Evolutionary conservation across 2,888 invertebrate species (phyloP), one percentile per base, ranked within the genome.

Genomic region (Lypha dubia): DNA sequence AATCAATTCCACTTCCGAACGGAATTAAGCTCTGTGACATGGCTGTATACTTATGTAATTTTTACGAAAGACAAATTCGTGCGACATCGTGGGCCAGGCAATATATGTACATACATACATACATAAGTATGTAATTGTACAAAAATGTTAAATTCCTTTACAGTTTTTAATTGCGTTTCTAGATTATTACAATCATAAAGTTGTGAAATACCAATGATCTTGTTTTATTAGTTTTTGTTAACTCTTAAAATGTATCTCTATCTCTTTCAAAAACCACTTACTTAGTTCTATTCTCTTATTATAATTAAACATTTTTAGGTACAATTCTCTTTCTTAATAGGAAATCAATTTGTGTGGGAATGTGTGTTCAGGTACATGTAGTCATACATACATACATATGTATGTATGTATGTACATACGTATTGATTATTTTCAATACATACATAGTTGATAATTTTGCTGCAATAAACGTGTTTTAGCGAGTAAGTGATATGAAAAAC

Each of bases 151-250:
- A 35, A n/a, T 58, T 35, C 22, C 7, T 41, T 9, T 24, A n/a
- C 0, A 11, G 15, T 11, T 17, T 22, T 67, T 46, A 49, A 49
- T 49, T 49, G 13, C 35, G 11, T 73, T 60, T 63, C 6, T 63
- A 1, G 17, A 41, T 41, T n/a, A 44, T 32, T 41, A 53, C 53
- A 56, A 76, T 82, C 81, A 76, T 70, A 58, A 76, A 71, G 71
- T 82, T 76, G 75, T 76, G 75, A 82, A 82, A 82, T 76, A 28
- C 35, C 8, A 51, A 63, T 49, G 49, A 70, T 74, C 32, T 74
- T 73, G 35, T 60, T 77, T 73, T 51, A 46, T 46, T 62, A 51
- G n/a, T 51, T 44, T 41, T 44, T 20, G 6, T 65, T 28, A 58
- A 51, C 53, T 77, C 56, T 51, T 62, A n/a, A n/a, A n/a, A n/a